Evolutionary conservation across 2,113 vertebrate genomes (phyloP), one percentile per base, ranked within the genome.

Genomic region (Alectura lathami): DNA sequence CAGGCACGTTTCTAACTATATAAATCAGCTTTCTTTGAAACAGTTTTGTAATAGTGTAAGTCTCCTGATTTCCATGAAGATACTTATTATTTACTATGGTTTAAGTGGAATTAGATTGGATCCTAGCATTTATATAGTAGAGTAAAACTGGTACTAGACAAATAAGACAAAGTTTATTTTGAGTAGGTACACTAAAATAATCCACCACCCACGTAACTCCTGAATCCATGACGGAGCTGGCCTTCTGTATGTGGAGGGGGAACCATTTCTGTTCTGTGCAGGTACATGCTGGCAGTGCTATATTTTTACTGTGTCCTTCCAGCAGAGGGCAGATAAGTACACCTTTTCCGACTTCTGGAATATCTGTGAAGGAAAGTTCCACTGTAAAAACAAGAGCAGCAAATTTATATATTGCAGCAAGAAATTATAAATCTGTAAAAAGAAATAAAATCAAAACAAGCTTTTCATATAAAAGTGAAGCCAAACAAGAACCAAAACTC

Each of bases 301-400:
- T 47, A 5, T 59, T 54, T 76, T 62, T 83, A 40, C 86, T 34
- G 45, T 22, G 20, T 72, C 54, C 27, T 94, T 83, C 96, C 96
- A 97, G 93, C 60, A 96, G 96, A 91, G 95, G 96, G 93, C 94
- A 86, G 76, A 89, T 63, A 87, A 86, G 74, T 34, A 70, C 73
- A 29, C 30, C 38, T 93, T 94, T 95, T 92, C 64, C 60, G 68
- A 7, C 23, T 15, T 50, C 59, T 23, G 9, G 17, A 30, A 7
- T 42, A 20, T 6, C 48, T 43, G 60, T 29, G 73, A 38, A 81
- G 77, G 63, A 70, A 89, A 89, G 48, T 72, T 68, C 81, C 57
- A 48, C 69, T 64, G 50, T 54, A 59, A 87, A 88, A 88, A 63
- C 63, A 74, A 7, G 38, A 88, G 32, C 38, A 51, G 43, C 50